A percentile compares a stretch with the other conserved stretches of the same genome.
Conservation (phyloP, 1,140 invertebrate species). For the Drosophila mojavensis region DNA sequence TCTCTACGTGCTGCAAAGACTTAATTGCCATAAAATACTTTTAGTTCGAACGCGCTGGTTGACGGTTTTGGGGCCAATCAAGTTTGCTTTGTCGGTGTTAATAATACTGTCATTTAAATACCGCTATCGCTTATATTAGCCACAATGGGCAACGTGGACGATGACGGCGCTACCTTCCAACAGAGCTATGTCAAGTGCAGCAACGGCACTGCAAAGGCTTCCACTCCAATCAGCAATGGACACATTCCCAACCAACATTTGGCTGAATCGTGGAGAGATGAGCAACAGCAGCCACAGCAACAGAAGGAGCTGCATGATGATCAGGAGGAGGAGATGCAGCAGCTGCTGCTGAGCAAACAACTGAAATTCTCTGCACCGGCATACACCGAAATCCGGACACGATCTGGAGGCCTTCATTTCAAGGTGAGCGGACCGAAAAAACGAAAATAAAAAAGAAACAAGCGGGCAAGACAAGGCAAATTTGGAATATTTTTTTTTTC, state of each 20-base stretch:
- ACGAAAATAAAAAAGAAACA: conserved; percentile 1
- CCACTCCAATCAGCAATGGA: conserved; percentile 45
- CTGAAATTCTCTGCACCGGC: conserved; percentile 71
- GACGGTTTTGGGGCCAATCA: conserved; percentile 24
- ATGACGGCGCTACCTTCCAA: conserved; percentile 51
- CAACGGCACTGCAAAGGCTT: conserved; percentile 32
- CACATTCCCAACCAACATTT: conserved; percentile 33
- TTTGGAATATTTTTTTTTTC: conserved; percentile 15
- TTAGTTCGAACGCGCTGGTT: conserved; percentile 24
- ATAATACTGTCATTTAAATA: conserved; percentile 10
- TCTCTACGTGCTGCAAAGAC: neutral
- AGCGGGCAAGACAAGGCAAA: conserved; percentile 37
- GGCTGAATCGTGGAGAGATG: neutral
- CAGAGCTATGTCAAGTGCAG: conserved; percentile 34
- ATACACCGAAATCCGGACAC: conserved; percentile 74
- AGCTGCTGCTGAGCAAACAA: conserved; percentile 35
- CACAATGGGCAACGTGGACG: conserved; percentile 65
- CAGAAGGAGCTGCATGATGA: neutral
- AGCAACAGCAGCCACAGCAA: neutral
- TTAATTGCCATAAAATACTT: conserved; percentile 27
- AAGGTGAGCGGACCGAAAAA: conserved; percentile 54
- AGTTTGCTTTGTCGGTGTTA: conserved; percentile 9
- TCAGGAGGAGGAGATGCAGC: conserved; percentile 15
- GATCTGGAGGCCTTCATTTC: conserved; percentile 50
- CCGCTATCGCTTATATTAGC: neutral